A percentile compares a stretch with the other conserved stretches of the same genome.
phyloP scores from a whole-genome alignment of 2,888 invertebrate species.

The Stomorhina lunata region DNA sequence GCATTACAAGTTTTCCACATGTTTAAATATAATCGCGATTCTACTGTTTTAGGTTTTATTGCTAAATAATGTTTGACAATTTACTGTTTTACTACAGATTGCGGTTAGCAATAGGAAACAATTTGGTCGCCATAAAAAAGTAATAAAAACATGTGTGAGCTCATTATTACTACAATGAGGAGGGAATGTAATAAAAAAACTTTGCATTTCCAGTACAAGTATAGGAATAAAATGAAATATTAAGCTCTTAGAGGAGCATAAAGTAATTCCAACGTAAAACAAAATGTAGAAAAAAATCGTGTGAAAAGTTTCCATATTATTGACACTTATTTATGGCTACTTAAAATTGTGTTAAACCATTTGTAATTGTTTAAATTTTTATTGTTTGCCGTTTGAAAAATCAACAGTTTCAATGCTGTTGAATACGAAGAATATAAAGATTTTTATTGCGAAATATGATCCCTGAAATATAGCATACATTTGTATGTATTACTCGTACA shows the following conservation, averaged over 20 bases:
- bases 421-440: too few relatives aligned
- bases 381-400: background rate
- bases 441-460: too few relatives aligned
- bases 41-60: conserved; percentile 34
- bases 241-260: background rate
- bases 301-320: background rate
- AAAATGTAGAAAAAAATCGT: background rate
- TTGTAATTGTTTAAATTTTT: background rate
- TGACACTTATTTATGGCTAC: background rate
- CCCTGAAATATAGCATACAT: too few relatives aligned
- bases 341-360: background rate
- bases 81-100: conserved; percentile 27
- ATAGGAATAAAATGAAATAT: too few relatives aligned
- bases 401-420: background rate
- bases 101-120: conserved; percentile 36
- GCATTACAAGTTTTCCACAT: too few relatives aligned
- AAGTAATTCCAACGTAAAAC: background rate
- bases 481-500: background rate
- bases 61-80: conserved; percentile 44
- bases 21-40: too few relatives aligned
- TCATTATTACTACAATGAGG: background rate
- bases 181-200: background rate
- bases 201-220: too few relatives aligned
- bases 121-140: conserved; percentile 39
- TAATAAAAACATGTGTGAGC: conserved; percentile 20